Conservation (phyloP, 2,113 vertebrate species). For the Nannospalax galili region DNA sequence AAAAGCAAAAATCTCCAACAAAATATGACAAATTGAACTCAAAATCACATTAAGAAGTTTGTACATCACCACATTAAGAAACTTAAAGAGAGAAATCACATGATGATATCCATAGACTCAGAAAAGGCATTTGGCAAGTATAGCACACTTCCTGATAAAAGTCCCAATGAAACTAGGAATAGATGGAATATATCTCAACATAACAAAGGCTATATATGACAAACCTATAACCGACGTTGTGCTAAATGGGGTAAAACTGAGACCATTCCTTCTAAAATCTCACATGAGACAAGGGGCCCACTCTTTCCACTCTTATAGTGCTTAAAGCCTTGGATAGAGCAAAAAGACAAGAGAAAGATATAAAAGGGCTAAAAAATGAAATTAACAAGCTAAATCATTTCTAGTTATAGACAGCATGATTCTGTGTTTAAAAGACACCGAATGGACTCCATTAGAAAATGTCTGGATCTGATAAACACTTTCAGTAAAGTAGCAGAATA, state of each 20-base stretch:
- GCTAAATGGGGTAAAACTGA: neutral
- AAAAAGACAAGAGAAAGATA: neutral
- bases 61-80: neutral
- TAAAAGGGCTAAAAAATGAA: neutral
- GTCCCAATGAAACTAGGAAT: neutral
- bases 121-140: neutral
- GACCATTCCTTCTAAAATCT: too few relatives aligned
- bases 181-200: neutral
- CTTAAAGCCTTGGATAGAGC: neutral
- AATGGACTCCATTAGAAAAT: neutral
- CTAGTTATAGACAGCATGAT: too few relatives aligned
- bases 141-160: neutral
- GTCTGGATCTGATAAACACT: neutral
- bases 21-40: neutral
- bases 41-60: neutral
- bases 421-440: neutral
- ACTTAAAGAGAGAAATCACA: neutral
- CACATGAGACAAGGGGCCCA: too few relatives aligned
- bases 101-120: neutral
- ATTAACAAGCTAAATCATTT: neutral
- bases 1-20: neutral
- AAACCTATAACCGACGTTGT: neutral
- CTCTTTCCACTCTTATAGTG: too few relatives aligned
- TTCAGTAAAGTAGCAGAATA: neutral
- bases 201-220: neutral